A percentile compares a stretch with the other conserved stretches of the same genome.
These are phyloP conservation scores for Rhinopithecus roxellana DNA, from an alignment of 2,113 vertebrate species.

Conservation along the genomic window DNA sequence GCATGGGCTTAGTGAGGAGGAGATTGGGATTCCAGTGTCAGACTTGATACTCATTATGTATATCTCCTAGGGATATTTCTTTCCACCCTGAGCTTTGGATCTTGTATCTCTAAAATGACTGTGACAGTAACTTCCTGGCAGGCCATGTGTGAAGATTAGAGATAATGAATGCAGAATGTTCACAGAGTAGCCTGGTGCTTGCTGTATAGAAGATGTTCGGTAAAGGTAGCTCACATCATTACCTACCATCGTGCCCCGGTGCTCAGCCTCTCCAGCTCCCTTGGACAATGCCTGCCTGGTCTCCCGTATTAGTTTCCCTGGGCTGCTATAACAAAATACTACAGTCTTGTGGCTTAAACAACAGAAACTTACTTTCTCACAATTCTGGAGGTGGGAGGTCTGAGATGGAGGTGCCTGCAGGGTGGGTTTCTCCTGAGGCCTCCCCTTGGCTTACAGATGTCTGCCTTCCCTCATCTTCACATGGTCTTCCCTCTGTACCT, in stretches of 20 bases:
- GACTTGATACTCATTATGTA: neutral
- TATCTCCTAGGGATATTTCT: neutral
- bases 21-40: neutral
- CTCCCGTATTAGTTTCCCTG: rapidly evolving
- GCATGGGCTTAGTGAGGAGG: rapidly evolving
- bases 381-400: neutral
- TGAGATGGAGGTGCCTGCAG: neutral
- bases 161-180: neutral
- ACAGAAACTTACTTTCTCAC: neutral
- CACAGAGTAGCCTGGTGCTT: rapidly evolving
- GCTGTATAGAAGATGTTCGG: rapidly evolving
- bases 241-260: rapidly evolving
- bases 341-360: neutral
- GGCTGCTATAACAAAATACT: neutral
- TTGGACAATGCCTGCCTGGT: neutral
- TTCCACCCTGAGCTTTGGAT: neutral
- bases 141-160: neutral
- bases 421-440: neutral
- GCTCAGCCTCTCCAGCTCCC: neutral
- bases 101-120: neutral
- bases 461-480: neutral
- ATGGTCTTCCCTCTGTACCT: rapidly evolving
- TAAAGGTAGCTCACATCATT: rapidly evolving
- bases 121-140: neutral
- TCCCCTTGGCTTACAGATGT: neutral